Evolutionary conservation across 2,113 vertebrate genomes (phyloP).

Genomic region (Eretmochelys imbricata): DNA sequence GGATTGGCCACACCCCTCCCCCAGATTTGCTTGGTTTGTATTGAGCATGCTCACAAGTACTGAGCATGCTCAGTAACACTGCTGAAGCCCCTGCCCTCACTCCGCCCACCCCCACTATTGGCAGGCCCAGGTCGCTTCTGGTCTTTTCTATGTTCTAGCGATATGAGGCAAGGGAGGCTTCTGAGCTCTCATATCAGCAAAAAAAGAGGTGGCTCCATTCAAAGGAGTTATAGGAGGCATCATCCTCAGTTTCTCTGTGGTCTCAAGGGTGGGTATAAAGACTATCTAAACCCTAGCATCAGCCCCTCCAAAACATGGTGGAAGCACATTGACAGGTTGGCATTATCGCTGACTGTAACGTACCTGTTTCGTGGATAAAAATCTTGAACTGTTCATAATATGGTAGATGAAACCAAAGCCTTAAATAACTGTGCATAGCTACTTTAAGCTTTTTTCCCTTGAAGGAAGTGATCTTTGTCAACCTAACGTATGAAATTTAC

Average conservation of each 20-base stretch:
- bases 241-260: background rate
- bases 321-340: background rate
- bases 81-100: no score
- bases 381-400: background rate
- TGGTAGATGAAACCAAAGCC: background rate
- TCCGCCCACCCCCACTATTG: no score
- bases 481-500: background rate
- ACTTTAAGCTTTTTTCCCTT: background rate
- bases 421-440: background rate
- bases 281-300: background rate
- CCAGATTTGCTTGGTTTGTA: no score
- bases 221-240: background rate
- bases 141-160: background rate
- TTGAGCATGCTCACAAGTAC: no score
- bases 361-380: background rate
- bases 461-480: background rate
- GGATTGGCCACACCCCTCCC: no score
- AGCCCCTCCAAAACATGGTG: background rate
- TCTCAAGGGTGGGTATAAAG: background rate
- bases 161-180: background rate
- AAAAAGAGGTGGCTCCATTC: background rate
- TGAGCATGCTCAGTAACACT: no score
- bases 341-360: background rate
- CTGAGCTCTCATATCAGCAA: conserved; percentile 1
- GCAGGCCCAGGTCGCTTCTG: no score